These are phyloP conservation scores for Glyphotaelius pellucidus DNA, from an alignment of 2,888 invertebrate genomes.

Conservation along the genomic window DNA sequence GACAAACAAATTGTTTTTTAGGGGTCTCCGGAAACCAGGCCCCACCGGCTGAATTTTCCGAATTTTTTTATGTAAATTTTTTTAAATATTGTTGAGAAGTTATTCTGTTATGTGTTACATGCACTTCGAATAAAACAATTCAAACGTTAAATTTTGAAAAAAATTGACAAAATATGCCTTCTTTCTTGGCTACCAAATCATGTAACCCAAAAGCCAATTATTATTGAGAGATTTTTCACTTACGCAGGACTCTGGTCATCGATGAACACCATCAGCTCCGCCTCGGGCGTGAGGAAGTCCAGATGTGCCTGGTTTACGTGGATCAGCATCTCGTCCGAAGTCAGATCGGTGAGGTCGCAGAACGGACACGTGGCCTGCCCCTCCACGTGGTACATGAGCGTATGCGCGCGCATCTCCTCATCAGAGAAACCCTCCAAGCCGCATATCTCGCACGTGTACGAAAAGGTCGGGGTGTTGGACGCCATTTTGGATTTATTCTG, in stretches of 20 bases:
- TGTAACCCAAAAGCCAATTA: background rate
- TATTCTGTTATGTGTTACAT: no score
- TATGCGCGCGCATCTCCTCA: constrained; percentile 88
- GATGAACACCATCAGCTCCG: constrained; percentile 86
- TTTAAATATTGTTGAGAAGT: no score
- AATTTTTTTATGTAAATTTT: no score
- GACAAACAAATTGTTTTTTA: no score
- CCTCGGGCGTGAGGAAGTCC: constrained; percentile 88
- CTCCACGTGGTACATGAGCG: constrained; percentile 86
- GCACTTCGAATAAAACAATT: no score
- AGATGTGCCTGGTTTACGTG: constrained; percentile 92
- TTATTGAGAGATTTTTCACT: constrained; percentile 58
- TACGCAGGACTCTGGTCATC: constrained; percentile 83
- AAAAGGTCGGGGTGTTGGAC: constrained; percentile 69
- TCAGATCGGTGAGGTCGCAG: constrained; percentile 85
- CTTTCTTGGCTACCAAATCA: no score
- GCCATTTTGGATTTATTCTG: constrained; percentile 55
- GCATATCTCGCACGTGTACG: constrained; percentile 87
- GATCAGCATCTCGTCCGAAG: constrained; percentile 84
- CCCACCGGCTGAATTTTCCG: no score
- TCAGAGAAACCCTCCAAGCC: constrained; percentile 89
- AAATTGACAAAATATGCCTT: no score
- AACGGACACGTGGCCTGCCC: constrained; percentile 89
- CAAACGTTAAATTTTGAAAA: no score
- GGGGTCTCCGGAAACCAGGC: no score